Percentiles rank a stretch among this genome's conserved stretches.
phyloP scores from a whole-genome alignment of 2,888 invertebrate genomes.

The Scaptodrosophila latifasciaeformis region DNA sequence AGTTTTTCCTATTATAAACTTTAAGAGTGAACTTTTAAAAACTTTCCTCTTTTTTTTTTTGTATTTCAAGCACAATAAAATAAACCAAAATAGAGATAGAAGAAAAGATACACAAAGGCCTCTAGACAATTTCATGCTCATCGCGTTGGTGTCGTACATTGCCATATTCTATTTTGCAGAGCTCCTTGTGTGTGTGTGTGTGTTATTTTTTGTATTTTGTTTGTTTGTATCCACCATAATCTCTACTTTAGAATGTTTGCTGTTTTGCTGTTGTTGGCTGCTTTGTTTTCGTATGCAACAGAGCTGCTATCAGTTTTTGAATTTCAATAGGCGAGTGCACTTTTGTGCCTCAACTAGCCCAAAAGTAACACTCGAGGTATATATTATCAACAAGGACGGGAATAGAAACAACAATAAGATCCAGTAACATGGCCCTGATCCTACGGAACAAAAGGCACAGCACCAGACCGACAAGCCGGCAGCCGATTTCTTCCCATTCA shows the following conservation, averaged over 20 bases:
- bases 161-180: conserved; percentile 4
- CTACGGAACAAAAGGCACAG: conserved; percentile 2
- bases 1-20: conserved; percentile 11
- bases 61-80: background rate
- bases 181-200: background rate
- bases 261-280: conserved; percentile 2
- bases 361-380: conserved; percentile 38
- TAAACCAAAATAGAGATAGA: too few species aligned
- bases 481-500: background rate
- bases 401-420: background rate
- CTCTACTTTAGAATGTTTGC: background rate
- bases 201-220: background rate
- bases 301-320: conserved; percentile 46
- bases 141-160: conserved; percentile 9
- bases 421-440: background rate
- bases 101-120: too few species aligned
- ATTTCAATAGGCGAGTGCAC: conserved; percentile 46
- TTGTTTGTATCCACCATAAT: background rate
- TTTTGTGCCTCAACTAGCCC: conserved; percentile 38
- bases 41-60: background rate
- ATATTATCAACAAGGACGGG: conserved; percentile 27
- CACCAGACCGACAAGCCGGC: background rate
- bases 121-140: conserved; percentile 8
- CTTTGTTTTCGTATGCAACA: conserved; percentile 48
- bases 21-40: conserved; percentile 18